Base-by-base conservation (phyloP, 2,888 invertebrate genomes). In the Chloromyia formosa region DNA sequence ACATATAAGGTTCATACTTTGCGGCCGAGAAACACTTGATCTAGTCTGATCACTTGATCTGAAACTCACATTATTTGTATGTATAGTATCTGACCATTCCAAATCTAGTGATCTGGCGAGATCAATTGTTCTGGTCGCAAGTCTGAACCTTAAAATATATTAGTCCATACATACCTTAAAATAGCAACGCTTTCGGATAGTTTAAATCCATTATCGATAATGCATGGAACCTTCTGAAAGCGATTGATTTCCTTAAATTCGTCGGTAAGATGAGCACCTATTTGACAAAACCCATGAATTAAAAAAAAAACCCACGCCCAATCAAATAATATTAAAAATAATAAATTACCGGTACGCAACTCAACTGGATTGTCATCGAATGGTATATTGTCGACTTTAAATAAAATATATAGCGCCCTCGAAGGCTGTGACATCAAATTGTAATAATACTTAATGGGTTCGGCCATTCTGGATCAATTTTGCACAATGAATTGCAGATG, bases 361-460 rank as follows among this genome's bases (percentile, higher is more conserved):
- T 90, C 88, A 22, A 93, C 86, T 75, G 85, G 83, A 80, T 89
- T 88, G 1, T 86, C 82, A 81, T 90, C 89, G 82, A 91, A 93
- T 61, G 90, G 88, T 80, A 89, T 89, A 73, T 89, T 89, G 64
- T 88, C 87, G 22, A 85, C 81, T 80, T 91, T 92, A 54, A 94
- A 83, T 81, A 93, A 88, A 78, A 92, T 91, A 76, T 89, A 90
- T 42, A 94, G 80, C 10, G 92, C 90, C 81, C 94, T 87, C 5
- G 90, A 90, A 1, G 93, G 93, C 83, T 93, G 94, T 0, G 94
- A 94, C 87, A 94, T 86, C 20, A 92, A 84, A 85, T 94, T 92
- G 78, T 87, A 91, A 82, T 92, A 93, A 64, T 90, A 86, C 81
- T 89, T 89, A 66, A 91, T 78, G 7, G 27, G 27, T 35, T 35